Evolutionary conservation across 2,113 vertebrate species (phyloP).

Genomic region (Podilymbus podiceps): DNA sequence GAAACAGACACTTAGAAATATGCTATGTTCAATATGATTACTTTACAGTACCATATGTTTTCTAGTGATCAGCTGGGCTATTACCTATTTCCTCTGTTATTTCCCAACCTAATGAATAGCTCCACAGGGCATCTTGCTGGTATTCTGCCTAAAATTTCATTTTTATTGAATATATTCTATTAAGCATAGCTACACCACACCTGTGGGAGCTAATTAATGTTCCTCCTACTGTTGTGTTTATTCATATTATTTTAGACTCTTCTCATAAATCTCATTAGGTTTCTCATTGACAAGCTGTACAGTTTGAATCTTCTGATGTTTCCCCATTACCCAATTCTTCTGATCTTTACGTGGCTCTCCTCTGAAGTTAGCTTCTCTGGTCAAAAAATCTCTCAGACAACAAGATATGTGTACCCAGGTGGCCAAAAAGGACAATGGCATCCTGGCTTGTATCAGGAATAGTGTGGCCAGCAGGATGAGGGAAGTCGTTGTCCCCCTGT

Average conservation of each 20-base stretch:
- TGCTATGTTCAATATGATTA: background rate
- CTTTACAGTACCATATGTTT: background rate
- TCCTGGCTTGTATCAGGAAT: too few species aligned
- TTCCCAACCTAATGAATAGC: background rate
- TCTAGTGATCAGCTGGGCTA: background rate
- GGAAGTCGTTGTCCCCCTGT: too few species aligned
- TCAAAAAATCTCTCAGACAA: background rate
- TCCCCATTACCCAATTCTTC: background rate
- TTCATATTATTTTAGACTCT: background rate
- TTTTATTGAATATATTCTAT: background rate
- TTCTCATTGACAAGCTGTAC: background rate
- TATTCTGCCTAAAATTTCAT: background rate
- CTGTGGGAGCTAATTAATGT: background rate
- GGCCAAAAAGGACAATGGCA: too few species aligned
- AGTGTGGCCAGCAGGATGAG: too few species aligned
- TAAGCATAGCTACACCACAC: background rate
- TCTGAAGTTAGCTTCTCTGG: background rate
- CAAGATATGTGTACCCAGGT: background rate
- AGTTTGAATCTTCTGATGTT: background rate
- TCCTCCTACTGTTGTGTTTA: background rate
- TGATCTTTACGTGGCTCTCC: background rate
- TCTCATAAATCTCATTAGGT: background rate
- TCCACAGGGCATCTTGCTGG: background rate
- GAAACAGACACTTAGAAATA: background rate
- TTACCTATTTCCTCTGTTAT: background rate